Evolutionary conservation across 2,888 invertebrate species (phyloP).

Genomic region (Dastarcus helophoroides): DNA sequence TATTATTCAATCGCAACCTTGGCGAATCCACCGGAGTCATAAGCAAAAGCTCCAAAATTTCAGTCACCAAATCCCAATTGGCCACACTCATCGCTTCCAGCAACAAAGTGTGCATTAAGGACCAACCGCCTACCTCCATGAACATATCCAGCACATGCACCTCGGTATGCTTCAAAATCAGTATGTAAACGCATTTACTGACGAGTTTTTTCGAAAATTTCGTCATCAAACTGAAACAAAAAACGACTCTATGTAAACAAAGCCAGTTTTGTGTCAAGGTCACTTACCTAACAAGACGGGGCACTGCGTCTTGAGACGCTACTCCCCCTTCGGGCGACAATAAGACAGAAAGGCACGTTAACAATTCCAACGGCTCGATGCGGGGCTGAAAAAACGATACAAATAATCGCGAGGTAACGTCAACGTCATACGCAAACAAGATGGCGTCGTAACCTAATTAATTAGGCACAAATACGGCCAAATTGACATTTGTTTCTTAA

Average conservation of each 20-base stretch:
- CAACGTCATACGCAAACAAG: slow-evolving; percentile 17
- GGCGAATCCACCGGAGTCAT: slow-evolving; percentile 85
- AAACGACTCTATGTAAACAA: slow-evolving; percentile 1
- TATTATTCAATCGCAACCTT: slow-evolving; percentile 79
- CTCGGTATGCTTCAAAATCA: slow-evolving; percentile 80
- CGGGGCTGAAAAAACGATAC: slow-evolving; percentile 54
- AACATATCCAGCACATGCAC: slow-evolving; percentile 75
- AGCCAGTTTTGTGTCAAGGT: slow-evolving; percentile 4
- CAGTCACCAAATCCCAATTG: slow-evolving; percentile 80
- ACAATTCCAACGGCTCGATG: slow-evolving; percentile 79
- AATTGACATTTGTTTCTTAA: not conserved
- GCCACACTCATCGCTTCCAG: slow-evolving; percentile 72
- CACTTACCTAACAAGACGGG: slow-evolving; percentile 72
- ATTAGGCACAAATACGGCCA: too few species aligned
- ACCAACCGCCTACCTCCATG: slow-evolving; percentile 88
- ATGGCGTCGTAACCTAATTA: too few species aligned
- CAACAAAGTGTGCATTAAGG: slow-evolving; percentile 80
- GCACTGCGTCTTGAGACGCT: slow-evolving; percentile 76
- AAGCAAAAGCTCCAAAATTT: slow-evolving; percentile 73
- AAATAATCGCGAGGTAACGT: slow-evolving; percentile 13
- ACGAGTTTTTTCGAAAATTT: slow-evolving; percentile 92
- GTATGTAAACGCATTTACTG: slow-evolving; percentile 89
- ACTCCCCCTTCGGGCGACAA: slow-evolving; percentile 78
- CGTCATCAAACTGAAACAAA: slow-evolving; percentile 77
- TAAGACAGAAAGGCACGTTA: slow-evolving; percentile 80